Evolutionary conservation across 2,888 invertebrate genomes (phyloP).

Genomic region (Zygogramma bicolorata): DNA sequence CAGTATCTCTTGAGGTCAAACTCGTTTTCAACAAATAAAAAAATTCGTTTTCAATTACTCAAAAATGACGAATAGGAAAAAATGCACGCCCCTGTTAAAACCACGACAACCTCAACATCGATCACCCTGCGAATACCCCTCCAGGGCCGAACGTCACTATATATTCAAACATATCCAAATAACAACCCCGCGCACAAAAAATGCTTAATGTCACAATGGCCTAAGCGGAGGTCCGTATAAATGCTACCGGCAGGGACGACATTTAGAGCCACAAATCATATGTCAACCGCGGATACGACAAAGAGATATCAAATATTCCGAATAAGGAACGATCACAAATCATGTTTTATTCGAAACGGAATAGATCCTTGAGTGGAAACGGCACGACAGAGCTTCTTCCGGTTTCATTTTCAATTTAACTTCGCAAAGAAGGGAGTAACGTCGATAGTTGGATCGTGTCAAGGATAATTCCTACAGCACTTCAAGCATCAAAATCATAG

Average conservation of each 20-base stretch:
- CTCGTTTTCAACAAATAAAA: too few species aligned
- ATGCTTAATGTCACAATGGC: conserved; percentile 61
- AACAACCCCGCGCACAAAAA: conserved; percentile 46
- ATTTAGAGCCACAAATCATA: conserved; percentile 64
- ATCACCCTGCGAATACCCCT: conserved; percentile 17
- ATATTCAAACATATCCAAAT: conserved; percentile 52
- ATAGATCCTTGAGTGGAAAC: not conserved
- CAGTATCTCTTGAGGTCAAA: too few species aligned
- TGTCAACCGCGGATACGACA: conserved; percentile 60
- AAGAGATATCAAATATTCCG: conserved; percentile 57
- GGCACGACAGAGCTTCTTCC: not conserved
- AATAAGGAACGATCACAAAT: conserved; percentile 5
- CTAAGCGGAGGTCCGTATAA: conserved; percentile 53
- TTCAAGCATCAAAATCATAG: too few species aligned
- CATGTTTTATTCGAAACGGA: conserved; percentile 4
- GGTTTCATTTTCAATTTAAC: not conserved
- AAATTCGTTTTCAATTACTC: too few species aligned
- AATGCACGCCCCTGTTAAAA: not conserved
- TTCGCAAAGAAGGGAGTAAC: not conserved
- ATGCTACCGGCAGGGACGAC: conserved; percentile 46
- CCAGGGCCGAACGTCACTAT: conserved; percentile 40
- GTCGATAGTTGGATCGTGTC: not conserved
- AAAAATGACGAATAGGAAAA: not conserved
- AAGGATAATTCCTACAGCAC: too few species aligned
- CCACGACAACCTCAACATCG: conserved; percentile 28